Conservation (phyloP, 2,113 vertebrate genomes). For the Nannobrachium achirus region DNA sequence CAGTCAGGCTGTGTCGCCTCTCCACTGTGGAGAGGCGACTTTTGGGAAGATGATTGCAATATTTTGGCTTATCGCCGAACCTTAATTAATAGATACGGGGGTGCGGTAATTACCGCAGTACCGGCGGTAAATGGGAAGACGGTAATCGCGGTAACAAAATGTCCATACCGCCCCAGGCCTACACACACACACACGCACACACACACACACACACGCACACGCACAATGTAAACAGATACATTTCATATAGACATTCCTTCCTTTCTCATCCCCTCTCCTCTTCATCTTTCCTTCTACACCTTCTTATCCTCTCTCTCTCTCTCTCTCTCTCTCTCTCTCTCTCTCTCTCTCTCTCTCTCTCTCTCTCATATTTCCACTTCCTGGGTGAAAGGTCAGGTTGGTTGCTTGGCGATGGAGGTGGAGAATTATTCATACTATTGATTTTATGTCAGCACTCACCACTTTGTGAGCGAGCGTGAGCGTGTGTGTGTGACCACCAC, state of each 20-base stretch:
- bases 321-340: neutral
- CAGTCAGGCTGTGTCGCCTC: no score
- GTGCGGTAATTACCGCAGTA: no score
- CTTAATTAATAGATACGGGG: no score
- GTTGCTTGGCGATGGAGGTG: slow-evolving; percentile 87
- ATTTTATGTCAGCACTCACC: slow-evolving; percentile 95
- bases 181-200: slow-evolving; percentile 32
- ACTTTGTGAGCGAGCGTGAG: slow-evolving; percentile 31
- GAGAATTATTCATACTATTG: slow-evolving; percentile 99
- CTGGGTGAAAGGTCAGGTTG: slow-evolving; percentile 87
- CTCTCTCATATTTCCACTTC: slow-evolving; percentile 70
- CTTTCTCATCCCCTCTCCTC: slow-evolving; percentile 49
- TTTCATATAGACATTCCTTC: slow-evolving; percentile 2
- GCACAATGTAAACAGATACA: slow-evolving; percentile 42
- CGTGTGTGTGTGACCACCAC: neutral
- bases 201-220: slow-evolving; percentile 32
- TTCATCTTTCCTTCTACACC: slow-evolving; percentile 34
- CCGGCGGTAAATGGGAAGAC: no score
- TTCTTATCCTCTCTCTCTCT: slow-evolving; percentile 5
- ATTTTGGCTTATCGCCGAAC: no score
- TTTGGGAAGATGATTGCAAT: no score
- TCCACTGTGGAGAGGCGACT: no score
- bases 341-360: slow-evolving; percentile 64
- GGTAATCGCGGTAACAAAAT: no score
- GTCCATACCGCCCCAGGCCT: no score